Evolutionary conservation across 2,797 vertebrate species (phyloP), one percentile per base, ranked within the genome.

Genomic region (Diplodus sargus): DNA sequence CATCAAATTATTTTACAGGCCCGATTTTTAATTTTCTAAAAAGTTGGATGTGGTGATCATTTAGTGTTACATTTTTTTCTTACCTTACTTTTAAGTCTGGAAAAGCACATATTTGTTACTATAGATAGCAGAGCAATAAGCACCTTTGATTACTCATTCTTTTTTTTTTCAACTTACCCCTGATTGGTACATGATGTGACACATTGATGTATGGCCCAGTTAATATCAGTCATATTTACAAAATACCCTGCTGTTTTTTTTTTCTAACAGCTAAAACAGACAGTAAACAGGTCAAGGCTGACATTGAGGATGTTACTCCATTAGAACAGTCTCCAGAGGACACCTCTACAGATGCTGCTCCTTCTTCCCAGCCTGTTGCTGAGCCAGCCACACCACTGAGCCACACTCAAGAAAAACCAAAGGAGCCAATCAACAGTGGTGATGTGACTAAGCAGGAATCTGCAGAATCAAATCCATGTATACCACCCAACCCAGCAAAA

Each of bases 231-330:
- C 5, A 69, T 65, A 57, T 76, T 89, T 7, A 82, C 43, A 51
- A 67, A 78, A 67, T 73, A 8, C 70, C 20, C 6, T 69, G 71
- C 87, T 66, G 80, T 89, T 80, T 85, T 28, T 92, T 88, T 88
- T 48, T 78, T 74, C 87, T 84, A 89, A 91, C 93, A 96, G 92
- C 86, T 45, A 12, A 75, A 74, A 69, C 78, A 58, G 82, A 88
- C 62, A 82, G 22, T 79, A 70, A 88, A 70, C 73, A 91, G 11
- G 63, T 18, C 0, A 94, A 95, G 51, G 89, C 89, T 39, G 91
- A 93, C 81, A 70, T 11, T 61, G 85, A 90, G 54, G 65, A 70
- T 74, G 4, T 9, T 0, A 45, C 58, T 34, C 81, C 88, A 0
- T 60, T 45, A 66, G 72, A 71, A 54, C 64, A 74, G n/a, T 13